Conservation (phyloP, 2,797 vertebrate species). For the Cossypha polioptera region DNA sequence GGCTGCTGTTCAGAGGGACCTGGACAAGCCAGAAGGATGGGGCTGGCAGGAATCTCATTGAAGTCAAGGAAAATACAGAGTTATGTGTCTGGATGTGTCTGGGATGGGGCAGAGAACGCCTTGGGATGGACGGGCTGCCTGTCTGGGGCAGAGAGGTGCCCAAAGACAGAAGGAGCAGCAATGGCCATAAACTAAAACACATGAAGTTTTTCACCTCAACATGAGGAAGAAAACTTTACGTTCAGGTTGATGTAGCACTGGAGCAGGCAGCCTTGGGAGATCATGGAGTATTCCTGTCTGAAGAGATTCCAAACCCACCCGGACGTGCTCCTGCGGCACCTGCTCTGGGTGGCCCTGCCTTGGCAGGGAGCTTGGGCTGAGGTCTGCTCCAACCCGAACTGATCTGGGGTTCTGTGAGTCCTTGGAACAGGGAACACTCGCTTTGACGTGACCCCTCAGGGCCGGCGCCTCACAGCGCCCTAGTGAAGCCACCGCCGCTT, state of each 20-base stretch:
- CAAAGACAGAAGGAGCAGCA: not conserved
- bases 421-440: rapidly evolving
- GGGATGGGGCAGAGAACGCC: not conserved
- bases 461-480: not conserved
- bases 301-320: not conserved
- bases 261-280: not conserved
- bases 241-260: rapidly evolving
- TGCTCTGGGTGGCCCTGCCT: not conserved
- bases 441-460: rapidly evolving
- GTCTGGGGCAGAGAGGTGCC: too few relatives aligned
- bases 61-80: not conserved
- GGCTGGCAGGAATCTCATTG: not conserved
- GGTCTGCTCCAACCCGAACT: not conserved
- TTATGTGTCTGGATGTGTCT: too few relatives aligned
- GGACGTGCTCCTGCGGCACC: not conserved
- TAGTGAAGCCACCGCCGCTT: rapidly evolving
- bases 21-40: not conserved
- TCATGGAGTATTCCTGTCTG: too few relatives aligned
- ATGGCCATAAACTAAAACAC: not conserved
- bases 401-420: not conserved
- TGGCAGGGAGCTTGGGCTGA: not conserved
- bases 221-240: not conserved
- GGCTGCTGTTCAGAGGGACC: not conserved
- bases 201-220: not conserved
- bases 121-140: too few relatives aligned